These are phyloP conservation scores for Dicentrarchus labrax DNA, from an alignment of 2,113 vertebrate species.

Conservation along the genomic window DNA sequence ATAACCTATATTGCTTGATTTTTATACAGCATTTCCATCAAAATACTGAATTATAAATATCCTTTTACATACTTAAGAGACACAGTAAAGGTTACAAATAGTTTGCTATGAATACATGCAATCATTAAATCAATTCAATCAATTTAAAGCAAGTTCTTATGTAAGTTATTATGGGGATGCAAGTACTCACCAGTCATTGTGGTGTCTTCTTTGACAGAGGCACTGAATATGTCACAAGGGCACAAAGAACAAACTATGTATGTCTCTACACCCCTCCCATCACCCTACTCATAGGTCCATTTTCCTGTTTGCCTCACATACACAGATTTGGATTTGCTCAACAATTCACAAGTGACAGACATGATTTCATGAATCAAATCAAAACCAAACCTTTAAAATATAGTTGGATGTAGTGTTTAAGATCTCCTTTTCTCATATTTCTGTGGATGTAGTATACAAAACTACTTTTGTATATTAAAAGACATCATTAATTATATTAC, in stretches of 20 bases:
- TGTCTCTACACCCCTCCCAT: constrained; percentile 57
- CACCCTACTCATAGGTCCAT: accelerated
- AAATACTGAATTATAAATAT: neutral
- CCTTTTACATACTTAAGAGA: neutral
- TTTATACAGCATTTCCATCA: neutral
- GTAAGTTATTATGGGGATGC: neutral
- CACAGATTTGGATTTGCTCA: constrained; percentile 12
- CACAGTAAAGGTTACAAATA: neutral
- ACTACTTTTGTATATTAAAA: neutral
- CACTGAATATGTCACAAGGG: constrained; percentile 5
- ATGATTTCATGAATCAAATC: neutral
- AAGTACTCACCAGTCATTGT: constrained; percentile 77
- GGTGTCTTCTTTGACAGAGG: constrained; percentile 3
- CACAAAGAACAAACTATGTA: neutral
- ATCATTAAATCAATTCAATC: constrained; percentile 1
- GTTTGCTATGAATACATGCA: neutral
- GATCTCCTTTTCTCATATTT: neutral
- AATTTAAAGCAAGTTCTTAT: neutral
- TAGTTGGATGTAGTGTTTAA: neutral
- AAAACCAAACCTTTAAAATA: neutral
- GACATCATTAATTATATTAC: neutral
- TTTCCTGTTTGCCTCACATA: constrained; percentile 1
- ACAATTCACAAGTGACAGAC: neutral
- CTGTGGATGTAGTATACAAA: neutral
- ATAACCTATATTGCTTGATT: neutral